phyloP scores from a whole-genome alignment of 2,113 vertebrate genomes.

The Clarias magur region DNA sequence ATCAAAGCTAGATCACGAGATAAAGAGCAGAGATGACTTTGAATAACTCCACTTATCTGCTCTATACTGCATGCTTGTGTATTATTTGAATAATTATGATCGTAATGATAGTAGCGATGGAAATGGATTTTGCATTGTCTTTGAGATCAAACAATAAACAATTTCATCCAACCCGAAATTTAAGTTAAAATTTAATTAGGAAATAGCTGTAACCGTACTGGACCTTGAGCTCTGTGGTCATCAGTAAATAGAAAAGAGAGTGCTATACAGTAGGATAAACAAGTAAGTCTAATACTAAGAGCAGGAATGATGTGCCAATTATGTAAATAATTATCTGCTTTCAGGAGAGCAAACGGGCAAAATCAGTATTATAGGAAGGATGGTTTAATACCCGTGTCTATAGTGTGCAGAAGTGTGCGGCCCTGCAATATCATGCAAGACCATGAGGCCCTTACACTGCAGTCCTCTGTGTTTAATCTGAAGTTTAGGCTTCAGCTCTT shows the following conservation, averaged over 20 bases:
- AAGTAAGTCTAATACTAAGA: neutral
- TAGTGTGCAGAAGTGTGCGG: no score
- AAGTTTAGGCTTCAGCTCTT: no score
- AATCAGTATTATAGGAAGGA: no score
- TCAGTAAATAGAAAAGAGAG: neutral
- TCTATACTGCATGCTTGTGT: neutral
- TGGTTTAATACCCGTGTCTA: no score
- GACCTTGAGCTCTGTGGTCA: neutral
- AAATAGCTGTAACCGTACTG: neutral
- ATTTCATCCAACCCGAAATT: neutral
- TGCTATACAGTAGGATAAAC: neutral
- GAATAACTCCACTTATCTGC: conserved; percentile 5
- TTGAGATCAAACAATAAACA: neutral
- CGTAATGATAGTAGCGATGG: neutral
- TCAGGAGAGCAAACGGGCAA: no score
- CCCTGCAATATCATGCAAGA: no score
- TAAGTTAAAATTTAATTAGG: neutral
- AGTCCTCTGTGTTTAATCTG: no score
- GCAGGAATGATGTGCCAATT: no score
- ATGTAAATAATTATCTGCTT: no score
- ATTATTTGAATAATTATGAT: neutral
- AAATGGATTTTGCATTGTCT: neutral
- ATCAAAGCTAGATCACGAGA: conserved; percentile 21
- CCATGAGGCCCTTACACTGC: no score
- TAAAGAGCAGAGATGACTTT: conserved; percentile 13